Evolutionary conservation across 2,113 vertebrate genomes (phyloP).

Genomic region (Sinocyclocheilus grahami): DNA sequence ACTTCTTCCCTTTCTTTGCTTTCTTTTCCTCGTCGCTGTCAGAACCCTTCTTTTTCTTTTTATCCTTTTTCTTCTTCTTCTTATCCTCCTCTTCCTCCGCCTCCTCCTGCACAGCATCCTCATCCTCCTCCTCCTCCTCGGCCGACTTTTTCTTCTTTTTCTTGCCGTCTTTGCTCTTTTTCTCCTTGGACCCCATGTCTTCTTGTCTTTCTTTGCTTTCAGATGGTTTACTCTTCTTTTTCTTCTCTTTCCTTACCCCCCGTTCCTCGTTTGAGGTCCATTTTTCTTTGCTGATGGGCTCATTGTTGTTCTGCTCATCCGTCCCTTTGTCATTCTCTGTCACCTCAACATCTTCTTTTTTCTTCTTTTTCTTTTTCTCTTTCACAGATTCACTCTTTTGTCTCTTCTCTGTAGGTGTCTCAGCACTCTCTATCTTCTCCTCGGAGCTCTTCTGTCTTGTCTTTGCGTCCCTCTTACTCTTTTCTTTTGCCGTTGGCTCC

Average conservation of each 20-base stretch:
- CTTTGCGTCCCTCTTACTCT: constrained; percentile 58
- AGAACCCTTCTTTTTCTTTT: constrained; percentile 71
- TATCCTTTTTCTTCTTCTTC: constrained; percentile 75
- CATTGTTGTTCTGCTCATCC: constrained; percentile 76
- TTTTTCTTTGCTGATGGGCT: constrained; percentile 59
- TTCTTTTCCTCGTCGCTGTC: constrained; percentile 77
- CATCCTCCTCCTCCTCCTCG: constrained; percentile 62
- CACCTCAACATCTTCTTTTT: constrained; percentile 61
- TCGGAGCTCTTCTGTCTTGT: constrained; percentile 50
- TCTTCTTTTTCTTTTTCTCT: constrained; percentile 64
- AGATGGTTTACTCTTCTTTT: constrained; percentile 58
- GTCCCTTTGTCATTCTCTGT: constrained; percentile 56
- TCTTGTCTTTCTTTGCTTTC: constrained; percentile 68
- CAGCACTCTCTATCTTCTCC: constrained; percentile 48
- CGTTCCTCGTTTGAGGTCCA: constrained; percentile 34
- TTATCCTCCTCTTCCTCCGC: constrained; percentile 76
- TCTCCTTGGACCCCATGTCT: constrained; percentile 67
- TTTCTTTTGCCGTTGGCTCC: constrained; percentile 65
- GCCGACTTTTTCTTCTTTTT: constrained; percentile 69
- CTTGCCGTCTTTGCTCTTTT: constrained; percentile 56
- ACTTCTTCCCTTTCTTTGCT: constrained; percentile 82
- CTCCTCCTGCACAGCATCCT: constrained; percentile 67
- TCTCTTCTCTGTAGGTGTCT: constrained; percentile 49
- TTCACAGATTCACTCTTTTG: constrained; percentile 54
- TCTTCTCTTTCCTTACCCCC: constrained; percentile 51